These are phyloP conservation scores for Noturus placidus DNA, from an alignment of 2,113 vertebrate genomes.

Conservation along the genomic window DNA sequence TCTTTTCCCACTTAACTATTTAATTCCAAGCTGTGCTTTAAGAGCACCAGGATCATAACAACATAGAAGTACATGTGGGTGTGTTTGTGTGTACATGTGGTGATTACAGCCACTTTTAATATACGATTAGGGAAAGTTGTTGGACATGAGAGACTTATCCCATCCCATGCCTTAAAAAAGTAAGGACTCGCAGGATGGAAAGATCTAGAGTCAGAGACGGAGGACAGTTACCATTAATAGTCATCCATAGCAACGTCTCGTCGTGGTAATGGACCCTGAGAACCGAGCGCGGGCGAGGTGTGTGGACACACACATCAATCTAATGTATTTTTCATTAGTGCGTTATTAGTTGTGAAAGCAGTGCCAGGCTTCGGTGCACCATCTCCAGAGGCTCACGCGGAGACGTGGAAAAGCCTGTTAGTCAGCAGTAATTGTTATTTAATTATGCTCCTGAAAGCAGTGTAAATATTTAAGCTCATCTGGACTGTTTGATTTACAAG, in stretches of 20 bases:
- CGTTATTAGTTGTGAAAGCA: conserved; percentile 56
- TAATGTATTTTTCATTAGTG: conserved; percentile 61
- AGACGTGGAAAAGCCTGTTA: conserved; percentile 60
- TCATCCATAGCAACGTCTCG: conserved; percentile 5
- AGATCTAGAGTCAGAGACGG: background rate
- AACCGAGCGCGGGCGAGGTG: conserved; percentile 39
- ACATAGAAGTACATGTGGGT: background rate
- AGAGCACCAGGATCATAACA: background rate
- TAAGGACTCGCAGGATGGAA: background rate
- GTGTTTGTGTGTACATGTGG: background rate
- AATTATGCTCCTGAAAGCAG: conserved; percentile 60
- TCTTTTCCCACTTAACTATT: background rate
- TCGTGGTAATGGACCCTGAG: conserved; percentile 4
- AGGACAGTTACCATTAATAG: conserved; percentile 21
- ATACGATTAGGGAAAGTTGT: conserved; percentile 31
- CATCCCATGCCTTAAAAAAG: conserved; percentile 30
- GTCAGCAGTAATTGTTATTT: conserved; percentile 62
- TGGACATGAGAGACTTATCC: conserved; percentile 25
- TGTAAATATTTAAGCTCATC: conserved; percentile 58
- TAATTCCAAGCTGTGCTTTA: background rate
- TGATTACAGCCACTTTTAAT: background rate
- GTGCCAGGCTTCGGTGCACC: conserved; percentile 24
- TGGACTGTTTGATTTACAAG: conserved; percentile 55
- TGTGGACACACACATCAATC: conserved; percentile 42
- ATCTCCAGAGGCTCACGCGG: conserved; percentile 23